phyloP scores from a whole-genome alignment of 1,140 invertebrate genomes.

The Sesamia nonagrioides region DNA sequence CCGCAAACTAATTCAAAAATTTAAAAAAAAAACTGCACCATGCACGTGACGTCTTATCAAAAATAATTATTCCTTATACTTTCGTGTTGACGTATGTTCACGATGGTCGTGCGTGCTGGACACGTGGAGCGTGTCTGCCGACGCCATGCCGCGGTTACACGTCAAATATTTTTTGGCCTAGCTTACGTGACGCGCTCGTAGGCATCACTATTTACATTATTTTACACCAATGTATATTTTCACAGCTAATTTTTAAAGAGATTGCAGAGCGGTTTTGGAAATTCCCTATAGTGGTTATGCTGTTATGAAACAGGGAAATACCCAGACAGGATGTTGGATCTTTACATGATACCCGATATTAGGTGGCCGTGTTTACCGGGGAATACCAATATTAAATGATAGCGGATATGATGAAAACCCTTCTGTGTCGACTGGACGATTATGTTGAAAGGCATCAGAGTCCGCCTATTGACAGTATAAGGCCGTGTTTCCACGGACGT shows the following conservation, averaged over 20 bases:
- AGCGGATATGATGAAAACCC: not conserved
- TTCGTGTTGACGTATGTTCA: conserved; percentile 5
- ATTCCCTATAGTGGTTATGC: not conserved
- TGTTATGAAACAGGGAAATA: not conserved
- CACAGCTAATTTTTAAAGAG: not conserved
- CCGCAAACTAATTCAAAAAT: no score
- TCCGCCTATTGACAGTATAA: no score
- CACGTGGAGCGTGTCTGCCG: not conserved
- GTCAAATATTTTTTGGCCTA: conserved; percentile 10
- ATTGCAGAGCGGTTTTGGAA: not conserved
- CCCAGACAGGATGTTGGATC: not conserved
- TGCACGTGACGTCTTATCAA: not conserved
- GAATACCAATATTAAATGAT: not conserved
- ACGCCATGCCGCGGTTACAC: not conserved
- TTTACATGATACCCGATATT: no score
- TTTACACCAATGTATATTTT: not conserved
- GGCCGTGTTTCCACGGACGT: not conserved
- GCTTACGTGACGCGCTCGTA: not conserved
- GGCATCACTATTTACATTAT: no score
- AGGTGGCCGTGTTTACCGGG: not conserved
- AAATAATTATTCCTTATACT: not conserved
- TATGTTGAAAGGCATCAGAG: not conserved
- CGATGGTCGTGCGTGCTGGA: conserved; percentile 9
- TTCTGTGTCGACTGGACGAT: not conserved
- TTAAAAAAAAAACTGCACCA: not conserved